Evolutionary conservation across 2,113 vertebrate genomes (phyloP), one percentile per base, ranked within the genome.

Genomic region (Alligator mississippiensis): DNA sequence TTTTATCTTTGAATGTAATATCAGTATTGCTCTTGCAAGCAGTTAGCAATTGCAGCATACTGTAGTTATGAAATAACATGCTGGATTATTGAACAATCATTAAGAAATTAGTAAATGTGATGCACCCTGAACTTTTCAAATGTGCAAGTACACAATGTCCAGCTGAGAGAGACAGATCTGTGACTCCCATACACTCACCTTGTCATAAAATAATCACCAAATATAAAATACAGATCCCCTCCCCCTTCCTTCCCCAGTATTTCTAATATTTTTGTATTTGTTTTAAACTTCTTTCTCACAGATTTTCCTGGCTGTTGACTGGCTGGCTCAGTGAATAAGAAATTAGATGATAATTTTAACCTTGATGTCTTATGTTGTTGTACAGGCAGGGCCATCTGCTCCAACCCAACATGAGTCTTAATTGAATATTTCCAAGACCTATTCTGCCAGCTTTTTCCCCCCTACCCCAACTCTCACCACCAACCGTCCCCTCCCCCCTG

Each of bases 1-100:
- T 96, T 96, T 94, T 72, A 96, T 93, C 95, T 97, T 96, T 97
- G 97, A 98, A 98, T 98, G 96, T 98, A 97, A 96, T 90, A 96
- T 96, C 9, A 13, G 66, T 94, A 80, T 87, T 92, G 63, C 90
- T 64, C 82, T 94, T 93, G 88, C 96, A 95, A 95, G 95, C 90
- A 95, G 96, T 80, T 96, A 94, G 86, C 77, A 81, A 54, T 90
- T 95, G 86, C 91, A 14, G 90, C 82, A 81, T 92, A 91, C 63
- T 84, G 90, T 97, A 47, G 21, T 93, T 94, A 77, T 93, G 86
- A 94, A 95, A 90, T 84, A 89, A 93, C 94, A 58, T 97, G 96
- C 97, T 95, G 92, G 89, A 97, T 79, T 93, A 63, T 22, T 90
- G 93, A 96, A 96, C 95, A 96, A 84, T 97, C 95, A 2, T 64